These are phyloP conservation scores for Microcebus ravelobensis DNA, from an alignment of 2,113 vertebrate species.

Conservation along the genomic window DNA sequence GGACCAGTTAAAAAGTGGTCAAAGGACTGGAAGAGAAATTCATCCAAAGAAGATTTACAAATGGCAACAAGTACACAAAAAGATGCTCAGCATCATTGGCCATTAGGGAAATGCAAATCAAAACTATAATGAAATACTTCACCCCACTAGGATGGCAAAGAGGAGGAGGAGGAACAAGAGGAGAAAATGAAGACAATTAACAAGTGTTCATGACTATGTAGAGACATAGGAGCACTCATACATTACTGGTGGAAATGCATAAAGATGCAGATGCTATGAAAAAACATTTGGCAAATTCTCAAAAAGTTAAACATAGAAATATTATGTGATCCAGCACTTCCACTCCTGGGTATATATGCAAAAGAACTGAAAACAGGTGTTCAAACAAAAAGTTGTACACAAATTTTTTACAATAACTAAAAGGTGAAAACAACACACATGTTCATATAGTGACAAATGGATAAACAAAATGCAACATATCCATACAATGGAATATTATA, in stretches of 20 bases:
- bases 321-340: neutral
- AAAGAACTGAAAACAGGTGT: neutral
- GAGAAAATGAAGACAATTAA: neutral
- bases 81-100: neutral
- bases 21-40: neutral
- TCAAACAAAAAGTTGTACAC: neutral
- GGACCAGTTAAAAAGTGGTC: neutral
- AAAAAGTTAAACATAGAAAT: neutral
- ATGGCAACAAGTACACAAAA: neutral
- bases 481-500: neutral
- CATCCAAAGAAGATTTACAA: neutral
- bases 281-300: neutral
- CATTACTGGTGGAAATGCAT: neutral
- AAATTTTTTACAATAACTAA: neutral
- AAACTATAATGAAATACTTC: neutral
- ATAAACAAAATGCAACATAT: neutral
- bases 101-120: neutral
- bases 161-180: neutral
- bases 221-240: neutral
- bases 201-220: neutral
- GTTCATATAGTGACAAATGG: neutral
- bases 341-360: neutral
- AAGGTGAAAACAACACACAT: neutral
- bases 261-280: neutral
- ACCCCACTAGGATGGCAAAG: neutral